Evolutionary conservation across 2,888 invertebrate species (phyloP), one percentile per base, ranked within the genome.

Genomic region (Arge pagana): DNA sequence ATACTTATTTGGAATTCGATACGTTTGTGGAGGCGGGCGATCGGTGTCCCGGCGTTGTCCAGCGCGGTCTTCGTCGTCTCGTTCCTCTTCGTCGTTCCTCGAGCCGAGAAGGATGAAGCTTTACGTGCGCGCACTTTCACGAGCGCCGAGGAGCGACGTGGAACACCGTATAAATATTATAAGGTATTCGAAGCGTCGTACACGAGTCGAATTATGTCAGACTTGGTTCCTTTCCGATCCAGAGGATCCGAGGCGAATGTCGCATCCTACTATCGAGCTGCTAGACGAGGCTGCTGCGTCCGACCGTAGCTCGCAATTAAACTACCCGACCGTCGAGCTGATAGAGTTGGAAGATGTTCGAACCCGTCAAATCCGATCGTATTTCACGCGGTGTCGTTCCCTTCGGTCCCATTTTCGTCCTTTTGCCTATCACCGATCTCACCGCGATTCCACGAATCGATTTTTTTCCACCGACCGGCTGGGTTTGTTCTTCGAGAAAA

Each of bases 61-160:
- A 45, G 31, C 56, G 28, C 23, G 41, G 43, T 51, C 41, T 55
- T 53, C 57, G 55, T 57, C 53, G 52, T 56, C 53, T 49, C 15
- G 42, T 50, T 52, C 59, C 58, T 62, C 61, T 64, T 62, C 60
- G 59, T 55, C 56, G 36, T 55, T 40, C 54, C 35, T 30, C 48
- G 56, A 58, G 58, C 56, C 50, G 54, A 58, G 54, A 40, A 54
- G 53, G 61, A 63, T 63, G n/a, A n/a, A n/a, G n/a, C n/a, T n/a
- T n/a, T n/a, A n/a, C n/a, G n/a, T n/a, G n/a, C n/a, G n/a, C n/a
- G n/a, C n/a, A n/a, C n/a, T n/a, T n/a, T n/a, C n/a, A n/a, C n/a
- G n/a, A n/a, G n/a, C n/a, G n/a, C n/a, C n/a, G n/a, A n/a, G n/a
- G n/a, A n/a, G n/a, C n/a, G n/a, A n/a, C n/a, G n/a, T n/a, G n/a